Conservation (phyloP, 2,113 vertebrate genomes). For the Aramus guarauna region DNA sequence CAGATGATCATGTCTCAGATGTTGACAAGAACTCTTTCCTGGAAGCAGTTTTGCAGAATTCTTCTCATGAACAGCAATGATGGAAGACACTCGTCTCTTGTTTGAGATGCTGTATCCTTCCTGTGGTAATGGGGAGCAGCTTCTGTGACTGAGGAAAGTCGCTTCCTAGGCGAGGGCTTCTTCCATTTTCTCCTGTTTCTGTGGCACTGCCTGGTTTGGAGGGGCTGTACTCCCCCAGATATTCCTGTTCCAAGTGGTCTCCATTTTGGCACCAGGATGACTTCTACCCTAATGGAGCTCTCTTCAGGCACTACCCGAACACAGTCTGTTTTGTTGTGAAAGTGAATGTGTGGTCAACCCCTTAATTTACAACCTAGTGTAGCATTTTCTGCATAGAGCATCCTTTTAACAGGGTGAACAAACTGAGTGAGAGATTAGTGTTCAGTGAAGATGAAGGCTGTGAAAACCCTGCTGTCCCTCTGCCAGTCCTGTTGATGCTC, state of each 20-base stretch:
- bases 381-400: not conserved
- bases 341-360: accelerated
- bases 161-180: not conserved
- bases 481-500: not conserved
- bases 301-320: not conserved
- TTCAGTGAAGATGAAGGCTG: not conserved
- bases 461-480: not conserved
- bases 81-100: not conserved
- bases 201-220: not conserved
- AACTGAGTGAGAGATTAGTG: not conserved
- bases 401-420: not conserved
- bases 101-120: not conserved
- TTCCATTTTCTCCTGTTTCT: not conserved
- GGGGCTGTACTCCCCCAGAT: not conserved
- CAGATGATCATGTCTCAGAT: not conserved
- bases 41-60: not conserved
- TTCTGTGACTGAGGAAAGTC: not conserved
- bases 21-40: not conserved
- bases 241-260: not conserved
- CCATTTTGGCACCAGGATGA: not conserved
- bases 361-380: not conserved
- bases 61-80: not conserved
- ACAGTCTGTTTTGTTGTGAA: not conserved
- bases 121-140: not conserved
- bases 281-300: not conserved